Base-by-base conservation (phyloP, 2,888 invertebrate species). In the Stictocephala bisonia region DNA sequence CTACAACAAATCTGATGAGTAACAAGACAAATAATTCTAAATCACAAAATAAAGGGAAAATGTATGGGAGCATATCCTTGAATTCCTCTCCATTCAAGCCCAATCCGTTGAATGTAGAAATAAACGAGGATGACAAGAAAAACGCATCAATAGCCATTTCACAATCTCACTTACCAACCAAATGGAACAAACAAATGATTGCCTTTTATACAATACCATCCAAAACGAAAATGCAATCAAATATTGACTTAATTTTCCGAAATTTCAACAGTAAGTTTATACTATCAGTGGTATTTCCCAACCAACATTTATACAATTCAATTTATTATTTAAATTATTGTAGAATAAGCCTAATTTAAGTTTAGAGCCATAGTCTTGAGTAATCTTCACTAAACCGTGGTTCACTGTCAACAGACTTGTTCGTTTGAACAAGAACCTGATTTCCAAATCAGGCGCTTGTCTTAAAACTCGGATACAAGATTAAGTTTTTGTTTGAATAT, bases 41-140 rank as follows among this genome's bases (percentile, higher is more conserved):
- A n/a, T n/a, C 2, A 29, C 50, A 13, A 9, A 50, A 3, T n/a
- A 29, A 15, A 3, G 18, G 31, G 4, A 24, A 26, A 1, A 18
- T 29, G 27, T 7, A 44, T 44, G 64, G 64, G 15, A 64, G 64
- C 18, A 3, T 64, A 15, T 44, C 64, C 13, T 40, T 64, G 13
- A 64, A 64, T 20, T 26, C 44, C 22, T 64, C 64, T 15, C 64
- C 64, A 15, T 64, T 64, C 13, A 64, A 44, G 27, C 64, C 64
- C 15, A 1, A 27, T 13, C 44, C 41, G 18, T 11, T 9, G 35
- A 31, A 31, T 31, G 35, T 31, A 31, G 11, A 31, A 31, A 31
- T 31, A 9, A 35, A 35, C 13, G 35, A 9, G 7, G 13, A 13
- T 9, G 35, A 9, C 13, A 13, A 35, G 13, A 13, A 35, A 35